Evolutionary conservation across 2,797 vertebrate species (phyloP).

Genomic region (Micropoecilia bifurca): DNA sequence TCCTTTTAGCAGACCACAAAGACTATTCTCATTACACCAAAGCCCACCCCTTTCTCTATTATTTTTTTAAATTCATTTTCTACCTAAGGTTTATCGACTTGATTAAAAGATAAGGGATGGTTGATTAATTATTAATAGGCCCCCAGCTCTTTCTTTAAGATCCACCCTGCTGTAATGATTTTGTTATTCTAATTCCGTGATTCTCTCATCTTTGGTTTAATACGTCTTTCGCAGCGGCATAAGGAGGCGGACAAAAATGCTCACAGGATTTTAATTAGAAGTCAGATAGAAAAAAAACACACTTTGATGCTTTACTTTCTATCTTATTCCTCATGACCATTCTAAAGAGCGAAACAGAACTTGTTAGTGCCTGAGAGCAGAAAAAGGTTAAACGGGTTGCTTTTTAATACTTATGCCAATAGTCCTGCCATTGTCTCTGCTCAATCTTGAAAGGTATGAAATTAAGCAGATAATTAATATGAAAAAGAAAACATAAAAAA

Average conservation of each 20-base stretch:
- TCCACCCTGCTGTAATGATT: conserved; percentile 32
- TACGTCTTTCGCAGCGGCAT: conserved; percentile 25
- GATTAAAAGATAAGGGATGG: conserved; percentile 77
- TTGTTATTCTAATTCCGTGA: conserved; percentile 33
- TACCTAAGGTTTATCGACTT: conserved; percentile 64
- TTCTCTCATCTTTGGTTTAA: conserved; percentile 50
- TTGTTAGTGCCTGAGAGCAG: conserved; percentile 23
- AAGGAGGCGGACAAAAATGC: conserved; percentile 37
- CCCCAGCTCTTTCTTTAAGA: conserved; percentile 55
- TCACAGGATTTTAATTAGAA: conserved; percentile 58
- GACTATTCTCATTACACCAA: conserved; percentile 56
- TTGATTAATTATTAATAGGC: conserved; percentile 72
- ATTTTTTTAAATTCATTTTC: conserved; percentile 62
- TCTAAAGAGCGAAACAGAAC: conserved; percentile 24
- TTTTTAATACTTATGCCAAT: conserved; percentile 31
- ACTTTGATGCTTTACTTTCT: conserved; percentile 48
- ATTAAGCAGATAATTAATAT: not conserved
- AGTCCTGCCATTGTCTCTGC: not conserved
- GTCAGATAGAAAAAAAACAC: conserved; percentile 46
- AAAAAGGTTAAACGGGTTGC: conserved; percentile 39
- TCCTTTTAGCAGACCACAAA: conserved; percentile 48
- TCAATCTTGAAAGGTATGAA: not conserved
- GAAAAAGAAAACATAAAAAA: not conserved
- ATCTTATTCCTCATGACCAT: conserved; percentile 22
- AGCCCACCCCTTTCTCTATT: conserved; percentile 12